Evolutionary conservation across 2,797 vertebrate species (phyloP), one percentile per base, ranked within the genome.

Genomic region (Bufotes viridis): DNA sequence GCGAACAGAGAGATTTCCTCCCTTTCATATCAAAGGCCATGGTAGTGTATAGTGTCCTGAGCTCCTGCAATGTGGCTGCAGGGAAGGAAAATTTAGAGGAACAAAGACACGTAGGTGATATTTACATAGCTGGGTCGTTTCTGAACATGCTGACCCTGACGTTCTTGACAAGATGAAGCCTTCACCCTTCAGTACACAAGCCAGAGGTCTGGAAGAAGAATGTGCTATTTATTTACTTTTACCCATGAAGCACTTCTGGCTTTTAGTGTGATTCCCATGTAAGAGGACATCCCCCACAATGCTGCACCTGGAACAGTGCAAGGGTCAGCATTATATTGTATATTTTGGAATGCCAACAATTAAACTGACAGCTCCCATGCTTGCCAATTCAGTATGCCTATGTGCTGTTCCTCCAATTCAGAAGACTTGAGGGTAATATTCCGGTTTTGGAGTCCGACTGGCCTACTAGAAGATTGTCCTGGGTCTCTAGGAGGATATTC

Each of bases 51-150:
- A 57, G 60, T 34, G 29, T 20, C 34, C 58, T 61, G 9, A 55
- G 51, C 9, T 13, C 65, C 11, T 34, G 14, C 15, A 61, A 22
- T 61, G 18, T 13, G 6, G 24, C 60, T 81, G 29, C 20, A 42
- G n/a, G 11, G 20, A 65, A 49, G 34, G 34, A 29, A 49, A 15
- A 1, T 20, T 29, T 42, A 18, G 79, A 81, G 60, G 55, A 49
- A 49, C 26, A 49, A 42, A 49, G 42, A 22, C 57, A n/a, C 9
- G 42, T 78, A 55, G 49, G 75, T 78, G 60, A 81, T 81, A 49
- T 81, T 81, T 49, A 34, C 79, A 42, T 81, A 81, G 79, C 79
- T 81, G 79, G 29, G 26, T n/a, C 29, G 1, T 81, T 81, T 61
- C 79, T 22, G 12, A 81, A 81, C 34, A 65, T 14, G 60, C 79